Evolutionary conservation across 2,113 vertebrate genomes (phyloP), one percentile per base, ranked within the genome.

Genomic region (Zapus hudsonius): DNA sequence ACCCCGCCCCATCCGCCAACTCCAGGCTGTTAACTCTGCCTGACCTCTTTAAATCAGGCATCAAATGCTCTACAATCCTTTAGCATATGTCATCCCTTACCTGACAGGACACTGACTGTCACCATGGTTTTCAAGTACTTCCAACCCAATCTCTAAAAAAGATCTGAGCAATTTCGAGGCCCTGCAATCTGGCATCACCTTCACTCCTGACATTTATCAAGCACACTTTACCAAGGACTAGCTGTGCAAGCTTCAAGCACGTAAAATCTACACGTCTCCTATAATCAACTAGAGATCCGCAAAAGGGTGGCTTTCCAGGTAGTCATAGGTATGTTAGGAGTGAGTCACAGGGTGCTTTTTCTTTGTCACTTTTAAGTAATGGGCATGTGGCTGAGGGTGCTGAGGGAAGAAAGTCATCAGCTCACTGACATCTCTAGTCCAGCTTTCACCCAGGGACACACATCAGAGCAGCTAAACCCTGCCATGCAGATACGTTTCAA

Each of bases 271-370:
- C 33, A 29, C 38, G 22, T 76, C 79, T 84, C 47, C 36, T 59
- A 9, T 36, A 86, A 42, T 67, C 81, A 73, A 5, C 80, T n/a
- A 91, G 38, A 85, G 27, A 84, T 78, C 15, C 36, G 36, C 87
- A 93, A 87, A 95, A 83, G 40, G 42, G 25, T 11, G 16, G 25
- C 75, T 20, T 74, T 87, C 20, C 4, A 59, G 57, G 64, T 1
- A 92, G 64, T 74, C 90, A 74, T 85, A 29, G 20, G 36, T 57
- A 94, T 74, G 89, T 94, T 52, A 70, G 33, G 40, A 76, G 16
- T 88, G 38, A 94, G 19, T 80, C 55, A 66, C 4, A 31, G 22
- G n/a, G 31, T 67, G 23, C 25, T 59, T 80, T n/a, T 4, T 52
- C 33, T 7, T n/a, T 67, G 5, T 12, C 61, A n/a, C 57, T 86